A percentile compares a stretch with the other conserved stretches of the same genome.
phyloP scores from a whole-genome alignment of 2,113 vertebrate species.

The Poeciliopsis occidentalis region DNA sequence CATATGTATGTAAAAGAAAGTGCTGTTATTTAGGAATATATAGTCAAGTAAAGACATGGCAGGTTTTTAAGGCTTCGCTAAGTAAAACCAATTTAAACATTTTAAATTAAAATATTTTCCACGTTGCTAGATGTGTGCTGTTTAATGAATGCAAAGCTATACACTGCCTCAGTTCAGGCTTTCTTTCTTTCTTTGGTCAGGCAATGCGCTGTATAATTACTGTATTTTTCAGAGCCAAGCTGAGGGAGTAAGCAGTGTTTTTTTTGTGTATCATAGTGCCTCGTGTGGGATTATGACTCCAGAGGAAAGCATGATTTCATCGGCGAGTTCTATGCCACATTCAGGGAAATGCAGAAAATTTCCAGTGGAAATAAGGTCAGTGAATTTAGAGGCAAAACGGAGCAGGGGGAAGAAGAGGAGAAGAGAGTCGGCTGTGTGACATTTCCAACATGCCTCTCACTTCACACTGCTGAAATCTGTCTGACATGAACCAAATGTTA shows the following conservation, averaged over 20 bases:
- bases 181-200: not conserved
- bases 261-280: slow-evolving; percentile 76
- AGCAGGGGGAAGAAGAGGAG: slow-evolving; percentile 19
- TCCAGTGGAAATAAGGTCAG: slow-evolving; percentile 89
- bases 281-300: slow-evolving; percentile 95
- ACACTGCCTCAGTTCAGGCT: not conserved
- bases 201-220: not conserved
- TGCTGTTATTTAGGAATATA: not conserved
- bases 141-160: not conserved
- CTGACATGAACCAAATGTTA: slow-evolving; percentile 37
- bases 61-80: not conserved
- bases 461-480: slow-evolving; percentile 34
- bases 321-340: slow-evolving; percentile 93
- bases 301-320: slow-evolving; percentile 96
- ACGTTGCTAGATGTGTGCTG: not conserved
- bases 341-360: slow-evolving; percentile 91
- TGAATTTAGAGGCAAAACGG: slow-evolving; percentile 28
- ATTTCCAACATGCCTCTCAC: slow-evolving; percentile 36
- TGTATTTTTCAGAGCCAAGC: not conserved
- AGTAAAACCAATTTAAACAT: not conserved
- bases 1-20: not conserved
- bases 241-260: slow-evolving; percentile 28
- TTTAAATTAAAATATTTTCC: too few relatives aligned
- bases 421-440: slow-evolving; percentile 24
- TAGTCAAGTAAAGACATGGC: not conserved